A percentile compares a stretch with the other conserved stretches of the same genome.
phyloP scores from a whole-genome alignment of 2,797 vertebrate genomes.

The Leptatherina wallacei region DNA sequence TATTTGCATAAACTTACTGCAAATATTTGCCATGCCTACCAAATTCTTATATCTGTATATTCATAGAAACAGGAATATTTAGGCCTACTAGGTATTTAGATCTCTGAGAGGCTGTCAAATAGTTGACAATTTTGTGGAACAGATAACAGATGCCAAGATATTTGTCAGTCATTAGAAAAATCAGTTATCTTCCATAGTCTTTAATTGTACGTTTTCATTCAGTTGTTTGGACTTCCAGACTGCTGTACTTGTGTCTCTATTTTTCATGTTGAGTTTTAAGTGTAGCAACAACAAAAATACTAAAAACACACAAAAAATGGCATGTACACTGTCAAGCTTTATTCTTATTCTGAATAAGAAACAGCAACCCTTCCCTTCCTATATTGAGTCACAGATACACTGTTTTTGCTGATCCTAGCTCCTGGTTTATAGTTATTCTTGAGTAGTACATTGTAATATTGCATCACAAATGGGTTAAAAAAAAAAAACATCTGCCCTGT shows the following conservation, averaged over 20 bases:
- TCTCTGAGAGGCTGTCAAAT: not conserved
- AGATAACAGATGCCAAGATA: not conserved
- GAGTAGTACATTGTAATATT: conserved; percentile 6
- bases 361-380: conserved; percentile 4
- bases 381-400: conserved; percentile 10
- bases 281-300: not conserved
- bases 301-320: not conserved
- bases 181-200: not conserved
- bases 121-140: not conserved
- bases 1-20: not conserved
- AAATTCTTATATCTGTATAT: not conserved
- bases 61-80: not conserved
- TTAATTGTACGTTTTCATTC: not conserved
- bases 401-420: conserved; percentile 13
- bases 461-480: conserved; percentile 12
- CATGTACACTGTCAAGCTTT: not conserved
- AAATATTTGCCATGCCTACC: not conserved
- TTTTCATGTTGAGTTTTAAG: not conserved
- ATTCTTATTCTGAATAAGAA: not conserved
- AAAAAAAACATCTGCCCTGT: not conserved
- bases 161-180: not conserved
- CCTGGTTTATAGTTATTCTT: conserved; percentile 10
- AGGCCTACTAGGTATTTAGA: not conserved
- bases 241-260: not conserved
- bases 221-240: not conserved